These are phyloP conservation scores for Leptonema lineaticorne DNA, from an alignment of 1,140 invertebrate genomes.

Conservation along the genomic window DNA sequence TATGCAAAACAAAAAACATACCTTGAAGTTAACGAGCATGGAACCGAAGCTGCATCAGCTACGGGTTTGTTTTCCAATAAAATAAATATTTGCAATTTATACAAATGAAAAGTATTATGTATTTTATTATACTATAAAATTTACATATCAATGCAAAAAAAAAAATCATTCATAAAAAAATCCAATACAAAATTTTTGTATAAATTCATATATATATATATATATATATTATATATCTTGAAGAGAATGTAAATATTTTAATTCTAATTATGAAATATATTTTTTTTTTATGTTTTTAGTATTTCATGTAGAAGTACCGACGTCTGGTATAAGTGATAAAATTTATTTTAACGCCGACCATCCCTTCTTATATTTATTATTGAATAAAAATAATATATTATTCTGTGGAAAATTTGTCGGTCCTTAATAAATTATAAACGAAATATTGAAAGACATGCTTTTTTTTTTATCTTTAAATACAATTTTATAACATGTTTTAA, in stretches of 20 bases:
- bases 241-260: background rate
- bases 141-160: background rate
- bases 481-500: too few relatives aligned
- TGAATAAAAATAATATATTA: background rate
- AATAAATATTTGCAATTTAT: background rate
- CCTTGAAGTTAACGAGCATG: conserved; percentile 74
- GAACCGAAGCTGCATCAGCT: conserved; percentile 73
- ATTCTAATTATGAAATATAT: background rate
- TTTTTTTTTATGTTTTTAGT: background rate
- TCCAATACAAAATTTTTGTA: background rate
- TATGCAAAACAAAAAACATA: conserved; percentile 73
- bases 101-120: background rate
- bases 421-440: too few relatives aligned
- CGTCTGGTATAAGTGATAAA: too few relatives aligned
- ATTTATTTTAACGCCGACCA: background rate
- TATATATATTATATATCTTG: background rate
- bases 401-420: background rate
- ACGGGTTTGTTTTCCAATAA: conserved; percentile 57
- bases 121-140: background rate
- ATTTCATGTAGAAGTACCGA: too few relatives aligned
- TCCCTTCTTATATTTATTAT: background rate
- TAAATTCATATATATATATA: background rate
- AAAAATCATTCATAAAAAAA: background rate
- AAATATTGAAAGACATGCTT: too few relatives aligned
- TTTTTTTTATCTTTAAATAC: too few relatives aligned